Conservation (phyloP, 2,888 invertebrate genomes). For the Eilema griseolum region DNA sequence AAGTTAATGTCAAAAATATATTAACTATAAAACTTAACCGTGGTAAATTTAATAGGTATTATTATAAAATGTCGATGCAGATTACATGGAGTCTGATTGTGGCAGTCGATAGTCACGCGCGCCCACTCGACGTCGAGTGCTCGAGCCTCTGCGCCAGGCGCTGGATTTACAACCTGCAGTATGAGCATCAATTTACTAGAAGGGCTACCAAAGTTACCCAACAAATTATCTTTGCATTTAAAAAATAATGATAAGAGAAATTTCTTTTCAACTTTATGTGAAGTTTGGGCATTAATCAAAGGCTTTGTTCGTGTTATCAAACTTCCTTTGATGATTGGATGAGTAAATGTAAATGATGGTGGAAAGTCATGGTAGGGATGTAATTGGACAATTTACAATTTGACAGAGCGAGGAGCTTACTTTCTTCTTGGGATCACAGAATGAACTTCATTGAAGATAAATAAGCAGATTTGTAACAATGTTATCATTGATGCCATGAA, state of each 20-base stretch:
- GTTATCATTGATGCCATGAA: too few relatives aligned
- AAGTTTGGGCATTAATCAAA: not conserved
- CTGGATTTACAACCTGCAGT: constrained; percentile 61
- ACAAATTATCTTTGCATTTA: constrained; percentile 13
- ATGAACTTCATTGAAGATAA: not conserved
- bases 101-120: constrained; percentile 77
- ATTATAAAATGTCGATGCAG: constrained; percentile 48
- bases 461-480: not conserved
- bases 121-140: constrained; percentile 70
- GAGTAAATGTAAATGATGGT: not conserved
- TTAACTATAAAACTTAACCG: not conserved
- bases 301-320: not conserved
- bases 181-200: constrained; percentile 50
- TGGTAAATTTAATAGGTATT: constrained; percentile 15
- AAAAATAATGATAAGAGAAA: constrained; percentile 7
- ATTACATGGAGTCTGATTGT: constrained; percentile 51
- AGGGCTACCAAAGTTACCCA: constrained; percentile 29
- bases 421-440: not conserved
- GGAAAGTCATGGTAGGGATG: too few relatives aligned
- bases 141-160: constrained; percentile 48
- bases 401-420: not conserved
- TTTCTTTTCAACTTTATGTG: not conserved
- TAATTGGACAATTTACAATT: not conserved
- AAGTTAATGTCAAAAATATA: too few relatives aligned
- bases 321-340: not conserved